phyloP scores from a whole-genome alignment of 2,888 invertebrate genomes.

The Hecatera dysodea region DNA sequence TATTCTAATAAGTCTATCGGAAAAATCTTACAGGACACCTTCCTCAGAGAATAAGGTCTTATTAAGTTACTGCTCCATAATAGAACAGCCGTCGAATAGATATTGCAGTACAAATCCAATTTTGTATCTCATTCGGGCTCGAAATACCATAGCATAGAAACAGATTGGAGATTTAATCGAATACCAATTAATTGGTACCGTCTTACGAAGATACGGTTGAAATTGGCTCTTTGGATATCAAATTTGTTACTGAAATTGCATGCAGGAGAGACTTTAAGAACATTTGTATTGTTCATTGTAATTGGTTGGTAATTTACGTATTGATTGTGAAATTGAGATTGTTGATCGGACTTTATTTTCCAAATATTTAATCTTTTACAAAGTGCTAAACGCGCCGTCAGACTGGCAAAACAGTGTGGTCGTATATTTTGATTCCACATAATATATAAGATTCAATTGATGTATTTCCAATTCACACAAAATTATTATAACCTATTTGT shows the following conservation, averaged over 20 bases:
- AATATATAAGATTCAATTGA: neutral
- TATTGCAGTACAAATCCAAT: slow-evolving; percentile 77
- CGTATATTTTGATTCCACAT: neutral
- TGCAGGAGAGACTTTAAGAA: slow-evolving; percentile 39
- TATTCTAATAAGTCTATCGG: slow-evolving; percentile 33
- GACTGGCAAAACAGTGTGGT: neutral
- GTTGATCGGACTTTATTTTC: neutral
- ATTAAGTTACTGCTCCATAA: slow-evolving; percentile 70
- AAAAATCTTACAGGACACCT: slow-evolving; percentile 47
- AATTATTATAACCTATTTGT: no score
- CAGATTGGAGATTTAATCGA: slow-evolving; percentile 80
- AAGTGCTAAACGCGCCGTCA: neutral
- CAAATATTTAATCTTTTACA: neutral
- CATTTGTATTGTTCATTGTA: slow-evolving; percentile 49
- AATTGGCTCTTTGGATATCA: slow-evolving; percentile 60
- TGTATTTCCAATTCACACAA: neutral
- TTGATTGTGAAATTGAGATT: neutral
- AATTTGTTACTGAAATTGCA: slow-evolving; percentile 56
- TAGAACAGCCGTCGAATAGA: slow-evolving; percentile 67
- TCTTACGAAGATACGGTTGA: slow-evolving; percentile 70
- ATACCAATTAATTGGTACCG: slow-evolving; percentile 76
- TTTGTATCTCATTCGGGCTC: slow-evolving; percentile 72
- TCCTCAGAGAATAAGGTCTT: slow-evolving; percentile 47
- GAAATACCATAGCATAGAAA: slow-evolving; percentile 69
- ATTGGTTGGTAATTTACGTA: slow-evolving; percentile 24